Percentiles rank a stretch among this genome's conserved stretches.
These are phyloP conservation scores for Hypotaenidia philippensis DNA, from an alignment of 2,797 vertebrate genomes.

Conservation along the genomic window DNA sequence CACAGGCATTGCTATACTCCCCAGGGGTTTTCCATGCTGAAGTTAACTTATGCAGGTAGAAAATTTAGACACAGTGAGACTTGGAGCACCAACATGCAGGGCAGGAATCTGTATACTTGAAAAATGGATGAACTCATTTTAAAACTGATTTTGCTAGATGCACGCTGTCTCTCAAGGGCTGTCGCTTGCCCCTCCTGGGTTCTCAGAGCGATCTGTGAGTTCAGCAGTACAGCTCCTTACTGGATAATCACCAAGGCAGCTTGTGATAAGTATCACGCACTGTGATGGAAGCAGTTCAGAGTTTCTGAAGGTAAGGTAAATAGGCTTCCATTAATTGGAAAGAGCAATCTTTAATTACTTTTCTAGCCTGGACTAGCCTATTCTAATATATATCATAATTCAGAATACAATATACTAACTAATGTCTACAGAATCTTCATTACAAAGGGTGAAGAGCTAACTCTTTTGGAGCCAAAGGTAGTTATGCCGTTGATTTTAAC, in stretches of 20 bases:
- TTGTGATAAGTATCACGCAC: constrained; percentile 58
- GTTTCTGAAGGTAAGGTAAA: constrained; percentile 66
- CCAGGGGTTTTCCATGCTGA: constrained; percentile 25
- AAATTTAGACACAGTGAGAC: constrained; percentile 27
- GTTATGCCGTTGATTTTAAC: constrained; percentile 40
- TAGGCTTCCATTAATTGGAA: constrained; percentile 62
- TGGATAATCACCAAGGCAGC: constrained; percentile 56
- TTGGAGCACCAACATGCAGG: not conserved
- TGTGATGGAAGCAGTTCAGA: constrained; percentile 52
- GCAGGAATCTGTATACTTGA: constrained; percentile 5
- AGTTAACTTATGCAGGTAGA: constrained; percentile 21
- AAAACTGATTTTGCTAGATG: constrained; percentile 25
- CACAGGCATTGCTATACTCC: constrained; percentile 34
- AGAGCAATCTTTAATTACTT: constrained; percentile 62
- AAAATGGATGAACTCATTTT: constrained; percentile 30
- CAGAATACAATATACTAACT: constrained; percentile 26
- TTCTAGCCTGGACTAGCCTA: constrained; percentile 59
- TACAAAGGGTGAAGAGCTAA: constrained; percentile 45
- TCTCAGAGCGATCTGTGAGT: constrained; percentile 9
- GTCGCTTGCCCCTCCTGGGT: not conserved
- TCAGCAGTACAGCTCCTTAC: not conserved
- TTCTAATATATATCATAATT: constrained; percentile 66
- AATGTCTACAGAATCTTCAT: constrained; percentile 54
- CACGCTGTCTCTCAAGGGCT: not conserved
- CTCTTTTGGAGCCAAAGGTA: constrained; percentile 12